Percentiles rank a stretch among this genome's conserved stretches.
phyloP scores from a whole-genome alignment of 2,113 vertebrate genomes.

The Otis tarda region DNA sequence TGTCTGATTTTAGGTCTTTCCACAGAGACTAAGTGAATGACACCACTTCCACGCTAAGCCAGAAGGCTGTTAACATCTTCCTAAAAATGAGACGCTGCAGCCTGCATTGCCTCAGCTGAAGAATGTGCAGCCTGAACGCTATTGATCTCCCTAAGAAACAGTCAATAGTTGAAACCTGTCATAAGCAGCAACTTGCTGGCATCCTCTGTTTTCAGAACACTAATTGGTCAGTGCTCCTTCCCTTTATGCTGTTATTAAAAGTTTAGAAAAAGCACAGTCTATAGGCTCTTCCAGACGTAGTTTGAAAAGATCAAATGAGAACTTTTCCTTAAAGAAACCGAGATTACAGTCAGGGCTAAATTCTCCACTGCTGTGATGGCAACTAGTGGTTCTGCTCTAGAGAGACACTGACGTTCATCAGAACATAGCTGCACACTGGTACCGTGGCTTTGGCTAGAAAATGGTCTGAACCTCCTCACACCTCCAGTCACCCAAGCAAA shows the following conservation, averaged over 20 bases:
- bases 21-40: background rate
- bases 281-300: background rate
- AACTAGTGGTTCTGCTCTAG: background rate
- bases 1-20: slow-evolving; percentile 18
- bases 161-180: slow-evolving; percentile 33
- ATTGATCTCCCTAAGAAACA: slow-evolving; percentile 33
- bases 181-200: background rate
- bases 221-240: background rate
- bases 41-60: background rate
- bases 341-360: background rate
- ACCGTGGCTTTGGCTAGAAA: background rate
- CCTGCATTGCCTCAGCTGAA: background rate
- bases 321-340: background rate
- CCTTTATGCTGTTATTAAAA: background rate
- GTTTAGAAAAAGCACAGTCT: background rate
- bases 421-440: background rate
- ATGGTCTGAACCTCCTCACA: background rate
- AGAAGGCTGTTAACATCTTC: background rate
- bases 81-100: background rate
- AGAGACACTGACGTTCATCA: background rate
- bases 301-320: background rate
- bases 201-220: background rate
- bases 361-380: background rate
- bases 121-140: background rate
- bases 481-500: background rate